Evolutionary conservation across 53 echinoderm and acorn worm genomes (phyloP), one percentile per base, ranked within the genome.

Genomic region (Actinopyga echinites): DNA sequence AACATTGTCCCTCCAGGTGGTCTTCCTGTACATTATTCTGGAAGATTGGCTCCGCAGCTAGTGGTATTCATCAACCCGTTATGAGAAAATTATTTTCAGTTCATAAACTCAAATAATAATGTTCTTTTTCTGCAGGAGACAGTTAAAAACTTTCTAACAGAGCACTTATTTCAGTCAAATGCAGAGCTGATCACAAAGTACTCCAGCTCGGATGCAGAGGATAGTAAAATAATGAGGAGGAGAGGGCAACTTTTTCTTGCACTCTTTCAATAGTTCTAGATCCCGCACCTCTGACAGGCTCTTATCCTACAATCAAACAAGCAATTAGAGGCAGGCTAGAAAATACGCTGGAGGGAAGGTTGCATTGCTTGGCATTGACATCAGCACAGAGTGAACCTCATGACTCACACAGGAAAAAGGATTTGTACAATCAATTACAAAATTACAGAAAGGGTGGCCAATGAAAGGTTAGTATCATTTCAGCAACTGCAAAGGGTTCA

Each of bases 181-280:
- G 56, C 65, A 26, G 83, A 88, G 44, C 74, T 91, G 13, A 45
- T 88, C 29, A 83, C 80, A 6, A 88, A 88, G 54, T 88, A 91
- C 74, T 45, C 38, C 11, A 37, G 36, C 1, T 2, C 42, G 6
- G 58, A 59, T 24, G 33, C 35, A 1, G 23, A 21, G n/a, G 31
- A 71, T 28, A 13, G 32, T 78, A 59, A 61, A 28, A 80, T 79
- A 63, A 63, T 59, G 28, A 92, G 95, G 30, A 83, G 92, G 61
- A 74, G 83, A 36, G 95, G 71, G 71, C 71, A 40, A 71, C 44
- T 44, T 42, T 40, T 42, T 71, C 40, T 49, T 3, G 15, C 49
- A 49, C 49, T 49, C 17, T 49, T 49, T 49, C 49, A 71, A 71
- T 44, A 71, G 71, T 34, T 25, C 71, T 28, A 40, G 40, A n/a